Base-by-base conservation (phyloP, 2,888 invertebrate species). In the Eudemis profundana region DNA sequence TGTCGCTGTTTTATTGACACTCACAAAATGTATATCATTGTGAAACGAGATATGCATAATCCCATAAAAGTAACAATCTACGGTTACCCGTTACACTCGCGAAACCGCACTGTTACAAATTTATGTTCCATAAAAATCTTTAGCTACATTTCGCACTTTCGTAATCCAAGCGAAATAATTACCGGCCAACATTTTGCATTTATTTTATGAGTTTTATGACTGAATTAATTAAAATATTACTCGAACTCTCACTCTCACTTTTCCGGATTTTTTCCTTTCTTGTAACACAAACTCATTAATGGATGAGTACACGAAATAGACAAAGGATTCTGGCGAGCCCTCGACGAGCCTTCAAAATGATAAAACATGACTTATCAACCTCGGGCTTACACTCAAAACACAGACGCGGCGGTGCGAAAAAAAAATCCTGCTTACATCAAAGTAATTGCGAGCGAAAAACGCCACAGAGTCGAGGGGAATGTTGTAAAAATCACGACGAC, bases 401-500 rank as follows among this genome's bases (percentile, higher is more conserved):
- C 66, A 71, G 72, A 70, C 69, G 69, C 71, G 76, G 74, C 72
- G 72, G 78, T 79, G 69, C 66, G 72, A 72, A 72, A 74, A 70
- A 69, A 70, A 71, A 71, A 70, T 53, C 68, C 59, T 70, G 81
- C 79, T 65, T 65, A 87, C 85, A 88, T 90, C 87, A 90, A 90
- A 90, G 86, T 84, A 85, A 85, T 87, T 84, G 86, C 84, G 80
- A 80, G 81, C 83, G 78, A 87, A 90, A 87, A 89, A 84, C 85
- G 84, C 84, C 81, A 82, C 84, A 83, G 77, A 80, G 79, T 80
- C 74, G 78, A 86, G 84, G 84, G 84, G 85, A 83, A 86, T 88
- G 90, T 87, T 91, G 90, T 90, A 87, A 90, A 91, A 92, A 90
- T 91, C 91, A 89, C 88, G 82, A 84, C 86, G 86, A 88, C 87